These are phyloP conservation scores for Tolypeutes matacus DNA, from an alignment of 2,797 vertebrate genomes.

Conservation along the genomic window DNA sequence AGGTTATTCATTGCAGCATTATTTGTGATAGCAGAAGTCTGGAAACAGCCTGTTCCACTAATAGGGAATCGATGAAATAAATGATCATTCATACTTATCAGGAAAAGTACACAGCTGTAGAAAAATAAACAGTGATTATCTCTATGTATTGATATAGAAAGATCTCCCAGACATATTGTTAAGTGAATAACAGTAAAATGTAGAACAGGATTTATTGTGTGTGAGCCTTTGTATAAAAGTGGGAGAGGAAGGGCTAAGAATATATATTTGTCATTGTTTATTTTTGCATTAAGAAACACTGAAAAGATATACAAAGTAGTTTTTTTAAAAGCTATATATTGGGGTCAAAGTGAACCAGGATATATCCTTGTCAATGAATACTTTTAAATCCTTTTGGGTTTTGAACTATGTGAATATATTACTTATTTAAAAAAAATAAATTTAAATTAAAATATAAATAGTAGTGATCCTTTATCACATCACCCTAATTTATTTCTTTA, in stretches of 20 bases:
- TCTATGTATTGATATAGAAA: too few relatives aligned
- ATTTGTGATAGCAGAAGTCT: not conserved
- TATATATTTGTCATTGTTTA: constrained; percentile 18
- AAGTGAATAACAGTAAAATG: not conserved
- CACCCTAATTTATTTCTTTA: constrained; percentile 16
- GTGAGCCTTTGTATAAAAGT: not conserved
- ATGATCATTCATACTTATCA: not conserved
- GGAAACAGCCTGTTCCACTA: not conserved
- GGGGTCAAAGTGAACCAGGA: not conserved
- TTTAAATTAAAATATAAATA: not conserved
- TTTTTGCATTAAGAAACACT: constrained; percentile 25
- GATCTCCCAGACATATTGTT: not conserved
- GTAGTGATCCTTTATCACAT: not conserved
- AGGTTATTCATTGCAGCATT: not conserved
- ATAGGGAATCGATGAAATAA: not conserved
- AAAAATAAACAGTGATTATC: not conserved
- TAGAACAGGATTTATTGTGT: not conserved
- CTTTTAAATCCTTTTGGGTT: not conserved
- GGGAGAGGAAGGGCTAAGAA: not conserved
- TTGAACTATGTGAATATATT: not conserved
- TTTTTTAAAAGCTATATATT: constrained; percentile 41
- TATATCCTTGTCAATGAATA: not conserved
- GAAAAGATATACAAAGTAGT: constrained; percentile 40
- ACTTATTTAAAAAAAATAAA: not conserved
- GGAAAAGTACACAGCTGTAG: not conserved